A percentile compares a stretch with the other conserved stretches of the same genome.
These are phyloP conservation scores for Neuroterus valhalla DNA, from an alignment of 1,140 invertebrate genomes.

Conservation along the genomic window DNA sequence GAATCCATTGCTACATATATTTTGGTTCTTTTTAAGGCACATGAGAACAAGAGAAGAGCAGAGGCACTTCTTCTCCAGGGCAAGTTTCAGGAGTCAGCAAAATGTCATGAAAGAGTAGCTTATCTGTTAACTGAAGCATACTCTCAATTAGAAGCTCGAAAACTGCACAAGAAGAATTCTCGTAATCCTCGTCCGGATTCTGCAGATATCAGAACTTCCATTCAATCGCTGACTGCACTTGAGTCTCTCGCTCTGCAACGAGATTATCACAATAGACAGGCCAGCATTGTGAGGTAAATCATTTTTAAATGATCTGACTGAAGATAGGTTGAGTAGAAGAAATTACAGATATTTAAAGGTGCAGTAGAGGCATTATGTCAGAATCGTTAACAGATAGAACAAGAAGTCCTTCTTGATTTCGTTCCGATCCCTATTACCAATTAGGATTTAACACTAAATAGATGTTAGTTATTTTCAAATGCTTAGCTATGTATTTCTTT, in stretches of 20 bases:
- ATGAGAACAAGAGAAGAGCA: constrained; percentile 79
- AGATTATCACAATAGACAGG: constrained; percentile 79
- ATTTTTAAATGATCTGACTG: too few relatives aligned
- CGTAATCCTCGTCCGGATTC: constrained; percentile 38
- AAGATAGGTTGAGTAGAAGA: too few relatives aligned
- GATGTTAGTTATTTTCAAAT: too few relatives aligned
- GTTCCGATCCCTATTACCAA: too few relatives aligned
- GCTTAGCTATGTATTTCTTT: constrained; percentile 33
- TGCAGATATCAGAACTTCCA: constrained; percentile 45
- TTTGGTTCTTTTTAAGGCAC: constrained; percentile 74
- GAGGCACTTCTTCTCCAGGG: constrained; percentile 77
- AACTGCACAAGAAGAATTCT: constrained; percentile 71
- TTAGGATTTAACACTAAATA: too few relatives aligned
- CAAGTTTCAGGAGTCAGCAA: constrained; percentile 79
- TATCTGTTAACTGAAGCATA: constrained; percentile 76
- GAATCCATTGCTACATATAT: neutral
- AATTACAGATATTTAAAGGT: too few relatives aligned
- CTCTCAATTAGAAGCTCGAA: constrained; percentile 61
- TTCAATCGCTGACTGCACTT: constrained; percentile 62
- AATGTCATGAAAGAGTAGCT: constrained; percentile 79
- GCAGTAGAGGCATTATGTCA: too few relatives aligned
- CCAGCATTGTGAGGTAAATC: constrained; percentile 69
- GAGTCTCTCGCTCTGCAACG: constrained; percentile 80
- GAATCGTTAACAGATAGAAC: too few relatives aligned
- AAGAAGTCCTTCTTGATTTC: too few relatives aligned